Conservation (phyloP, 2,113 vertebrate species). For the Furnarius figulus region DNA sequence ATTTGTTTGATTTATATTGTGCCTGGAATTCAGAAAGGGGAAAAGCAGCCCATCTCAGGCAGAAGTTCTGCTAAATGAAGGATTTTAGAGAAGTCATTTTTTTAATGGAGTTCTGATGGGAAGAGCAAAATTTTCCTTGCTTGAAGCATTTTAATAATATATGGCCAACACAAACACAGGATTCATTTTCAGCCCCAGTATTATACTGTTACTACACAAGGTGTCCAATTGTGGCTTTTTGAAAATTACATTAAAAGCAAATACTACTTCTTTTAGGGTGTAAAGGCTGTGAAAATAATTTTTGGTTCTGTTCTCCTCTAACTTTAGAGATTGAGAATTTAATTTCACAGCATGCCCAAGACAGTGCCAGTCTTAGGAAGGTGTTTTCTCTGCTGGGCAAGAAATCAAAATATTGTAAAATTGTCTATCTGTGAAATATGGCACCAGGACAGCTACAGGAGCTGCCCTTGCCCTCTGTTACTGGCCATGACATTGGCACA, state of each 20-base stretch:
- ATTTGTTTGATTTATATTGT: constrained; percentile 43
- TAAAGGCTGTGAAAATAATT: neutral
- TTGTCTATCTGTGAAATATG: neutral
- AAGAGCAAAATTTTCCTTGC: neutral
- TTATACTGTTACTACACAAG: neutral
- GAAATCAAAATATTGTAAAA: neutral
- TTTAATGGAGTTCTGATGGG: neutral
- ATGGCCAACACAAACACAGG: neutral
- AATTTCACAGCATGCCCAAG: neutral
- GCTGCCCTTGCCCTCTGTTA: neutral
- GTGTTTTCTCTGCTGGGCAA: neutral
- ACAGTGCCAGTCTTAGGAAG: neutral
- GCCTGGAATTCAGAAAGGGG: constrained; percentile 15
- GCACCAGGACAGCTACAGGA: neutral
- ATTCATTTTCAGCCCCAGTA: neutral
- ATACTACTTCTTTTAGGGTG: neutral
- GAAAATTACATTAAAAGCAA: neutral
- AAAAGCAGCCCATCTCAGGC: neutral
- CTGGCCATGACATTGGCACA: fast-evolving
- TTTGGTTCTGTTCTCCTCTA: neutral
- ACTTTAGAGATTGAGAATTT: neutral
- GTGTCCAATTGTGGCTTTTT: neutral
- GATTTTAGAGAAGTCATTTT: neutral
- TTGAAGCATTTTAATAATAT: neutral
- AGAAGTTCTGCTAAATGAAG: constrained; percentile 7